Percentiles rank a stretch among this genome's conserved stretches.
Evolutionary conservation across 2,797 vertebrate species (phyloP).

Genomic region (Cercopithecus neglectus): DNA sequence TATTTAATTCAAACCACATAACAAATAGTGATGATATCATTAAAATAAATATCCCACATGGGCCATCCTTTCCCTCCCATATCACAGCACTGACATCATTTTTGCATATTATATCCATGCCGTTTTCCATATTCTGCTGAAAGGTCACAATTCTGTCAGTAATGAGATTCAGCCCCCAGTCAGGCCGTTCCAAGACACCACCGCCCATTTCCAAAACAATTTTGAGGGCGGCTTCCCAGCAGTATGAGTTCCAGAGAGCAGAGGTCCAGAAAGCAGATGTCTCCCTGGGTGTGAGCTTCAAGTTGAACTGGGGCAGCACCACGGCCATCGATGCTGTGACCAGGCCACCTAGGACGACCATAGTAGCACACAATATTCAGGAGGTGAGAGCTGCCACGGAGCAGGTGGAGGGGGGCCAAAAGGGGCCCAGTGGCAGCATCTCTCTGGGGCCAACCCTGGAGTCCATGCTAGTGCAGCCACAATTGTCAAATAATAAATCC

Average conservation of each 20-base stretch:
- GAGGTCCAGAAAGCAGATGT: slow-evolving; percentile 62
- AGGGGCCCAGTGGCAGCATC: not conserved
- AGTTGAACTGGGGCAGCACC: not conserved
- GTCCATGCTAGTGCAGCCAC: not conserved
- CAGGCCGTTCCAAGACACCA: slow-evolving; percentile 74
- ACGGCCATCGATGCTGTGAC: not conserved
- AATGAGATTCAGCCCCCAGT: slow-evolving; percentile 78
- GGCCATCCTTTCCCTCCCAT: slow-evolving; percentile 75
- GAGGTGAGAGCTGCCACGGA: not conserved
- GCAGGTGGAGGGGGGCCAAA: not conserved
- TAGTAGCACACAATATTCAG: no score
- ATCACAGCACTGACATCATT: slow-evolving; percentile 81
- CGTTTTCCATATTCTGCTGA: slow-evolving; percentile 75
- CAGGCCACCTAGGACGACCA: not conserved
- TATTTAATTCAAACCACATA: slow-evolving; percentile 82
- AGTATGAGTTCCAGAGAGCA: slow-evolving; percentile 52
- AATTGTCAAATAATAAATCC: not conserved
- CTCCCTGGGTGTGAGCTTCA: slow-evolving; percentile 34
- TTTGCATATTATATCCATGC: slow-evolving; percentile 78
- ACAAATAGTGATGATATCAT: slow-evolving; percentile 81
- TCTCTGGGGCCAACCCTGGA: not conserved
- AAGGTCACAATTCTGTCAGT: slow-evolving; percentile 81
- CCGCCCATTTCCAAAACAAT: slow-evolving; percentile 78
- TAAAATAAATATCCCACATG: slow-evolving; percentile 82
- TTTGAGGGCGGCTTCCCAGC: slow-evolving; percentile 56